A percentile compares a stretch with the other conserved stretches of the same genome.
Evolutionary conservation across 2,113 vertebrate genomes (phyloP).

Genomic region (Candoia aspera): DNA sequence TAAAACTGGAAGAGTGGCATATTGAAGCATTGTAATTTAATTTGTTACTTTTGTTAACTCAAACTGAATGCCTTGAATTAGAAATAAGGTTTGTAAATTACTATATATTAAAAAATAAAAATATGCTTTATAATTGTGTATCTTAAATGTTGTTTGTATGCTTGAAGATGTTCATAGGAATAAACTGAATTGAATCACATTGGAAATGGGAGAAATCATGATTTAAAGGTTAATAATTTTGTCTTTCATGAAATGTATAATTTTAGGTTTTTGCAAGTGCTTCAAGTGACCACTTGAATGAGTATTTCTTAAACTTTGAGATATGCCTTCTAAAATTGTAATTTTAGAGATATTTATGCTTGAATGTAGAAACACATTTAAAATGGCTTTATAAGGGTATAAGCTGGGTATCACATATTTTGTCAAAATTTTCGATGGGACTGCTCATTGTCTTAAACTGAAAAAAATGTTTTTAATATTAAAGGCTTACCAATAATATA

Average conservation of each 20-base stretch:
- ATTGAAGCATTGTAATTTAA: not conserved
- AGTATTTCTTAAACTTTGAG: not conserved
- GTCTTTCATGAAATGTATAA: not conserved
- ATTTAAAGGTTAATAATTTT: not conserved
- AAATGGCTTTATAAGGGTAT: not conserved
- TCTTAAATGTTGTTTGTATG: not conserved
- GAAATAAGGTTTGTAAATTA: not conserved
- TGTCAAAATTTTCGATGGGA: not conserved
- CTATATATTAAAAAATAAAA: fast-evolving
- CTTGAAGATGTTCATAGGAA: not conserved
- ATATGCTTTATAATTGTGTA: not conserved
- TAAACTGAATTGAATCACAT: not conserved
- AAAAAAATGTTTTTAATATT: not conserved
- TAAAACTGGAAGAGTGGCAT: not conserved
- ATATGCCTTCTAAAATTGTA: not conserved
- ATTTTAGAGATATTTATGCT: not conserved
- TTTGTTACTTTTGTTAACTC: constrained; percentile 13
- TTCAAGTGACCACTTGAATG: not conserved
- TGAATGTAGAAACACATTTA: not conserved
- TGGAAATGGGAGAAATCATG: not conserved
- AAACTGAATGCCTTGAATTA: not conserved
- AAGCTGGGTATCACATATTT: not conserved
- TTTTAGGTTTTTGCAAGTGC: not conserved
- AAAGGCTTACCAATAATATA: not conserved
- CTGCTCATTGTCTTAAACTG: not conserved